phyloP scores from a whole-genome alignment of 2,797 vertebrate genomes.

The Crypturellus tataupa region DNA sequence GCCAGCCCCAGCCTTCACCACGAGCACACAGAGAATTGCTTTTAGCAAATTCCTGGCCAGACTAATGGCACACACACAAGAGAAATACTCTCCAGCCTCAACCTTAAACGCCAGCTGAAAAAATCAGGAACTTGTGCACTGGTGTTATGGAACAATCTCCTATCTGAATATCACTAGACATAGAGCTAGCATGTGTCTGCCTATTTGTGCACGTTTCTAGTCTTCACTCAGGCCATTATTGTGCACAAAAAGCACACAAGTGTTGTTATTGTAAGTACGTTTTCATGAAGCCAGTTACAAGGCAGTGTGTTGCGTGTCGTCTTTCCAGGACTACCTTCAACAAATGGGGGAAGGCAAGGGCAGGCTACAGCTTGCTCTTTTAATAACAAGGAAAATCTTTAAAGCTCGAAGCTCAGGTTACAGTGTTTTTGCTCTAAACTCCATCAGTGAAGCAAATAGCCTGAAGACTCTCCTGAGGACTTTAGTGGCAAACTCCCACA shows the following conservation, averaged over 20 bases:
- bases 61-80: slow-evolving; percentile 17
- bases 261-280: accelerated
- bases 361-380: slow-evolving; percentile 48
- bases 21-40: neutral
- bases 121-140: neutral
- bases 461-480: neutral
- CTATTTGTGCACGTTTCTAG: neutral
- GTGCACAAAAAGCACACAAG: neutral
- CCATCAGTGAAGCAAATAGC: slow-evolving; percentile 4
- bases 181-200: neutral
- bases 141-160: neutral
- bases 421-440: slow-evolving; percentile 18
- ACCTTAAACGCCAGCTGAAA: neutral
- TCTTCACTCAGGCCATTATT: neutral
- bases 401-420: slow-evolving; percentile 44
- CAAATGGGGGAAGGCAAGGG: neutral
- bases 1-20: neutral
- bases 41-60: slow-evolving; percentile 35
- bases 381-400: slow-evolving; percentile 48
- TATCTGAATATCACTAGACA: neutral
- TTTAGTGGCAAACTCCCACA: neutral
- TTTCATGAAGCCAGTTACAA: neutral
- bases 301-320: accelerated
- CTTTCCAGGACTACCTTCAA: neutral
- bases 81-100: neutral